Conservation (phyloP, 2,797 vertebrate species). For the Novumbra hubbsi region DNA sequence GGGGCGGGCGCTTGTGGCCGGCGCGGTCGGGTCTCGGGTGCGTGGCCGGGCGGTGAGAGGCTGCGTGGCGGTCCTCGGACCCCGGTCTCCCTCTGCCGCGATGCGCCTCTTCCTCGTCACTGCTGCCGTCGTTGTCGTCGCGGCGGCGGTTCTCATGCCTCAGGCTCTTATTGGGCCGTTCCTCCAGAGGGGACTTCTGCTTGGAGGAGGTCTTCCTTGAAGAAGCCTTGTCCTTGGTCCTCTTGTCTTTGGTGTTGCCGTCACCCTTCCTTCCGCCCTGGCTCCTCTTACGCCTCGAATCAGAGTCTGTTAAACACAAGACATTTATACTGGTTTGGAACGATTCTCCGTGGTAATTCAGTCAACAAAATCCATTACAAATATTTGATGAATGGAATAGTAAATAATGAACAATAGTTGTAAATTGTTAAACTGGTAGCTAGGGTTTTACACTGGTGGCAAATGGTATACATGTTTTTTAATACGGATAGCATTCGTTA, state of each 20-base stretch:
- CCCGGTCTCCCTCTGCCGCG: background rate
- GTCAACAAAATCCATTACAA: no score
- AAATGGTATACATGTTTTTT: no score
- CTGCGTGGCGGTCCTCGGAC: constrained; percentile 18
- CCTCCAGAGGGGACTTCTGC: constrained; percentile 63
- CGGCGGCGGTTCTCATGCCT: constrained; percentile 51
- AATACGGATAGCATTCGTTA: no score
- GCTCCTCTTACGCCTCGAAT: constrained; percentile 74
- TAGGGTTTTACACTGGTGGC: no score
- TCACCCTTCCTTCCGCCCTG: background rate
- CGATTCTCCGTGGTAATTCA: no score
- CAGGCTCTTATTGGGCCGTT: constrained; percentile 49
- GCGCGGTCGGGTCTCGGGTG: background rate
- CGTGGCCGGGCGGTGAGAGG: constrained; percentile 20
- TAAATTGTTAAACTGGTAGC: no score
- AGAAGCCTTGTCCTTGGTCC: constrained; percentile 22
- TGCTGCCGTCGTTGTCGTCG: constrained; percentile 66
- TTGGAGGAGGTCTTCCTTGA: constrained; percentile 51
- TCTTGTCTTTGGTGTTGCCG: constrained; percentile 45
- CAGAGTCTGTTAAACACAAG: constrained; percentile 64
- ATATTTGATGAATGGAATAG: no score
- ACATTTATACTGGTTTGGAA: background rate
- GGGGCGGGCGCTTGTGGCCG: constrained; percentile 29
- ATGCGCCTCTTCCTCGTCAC: background rate
- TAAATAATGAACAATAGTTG: no score